Base-by-base conservation (phyloP, 2,888 invertebrate genomes). In the Apotomis capreana region DNA sequence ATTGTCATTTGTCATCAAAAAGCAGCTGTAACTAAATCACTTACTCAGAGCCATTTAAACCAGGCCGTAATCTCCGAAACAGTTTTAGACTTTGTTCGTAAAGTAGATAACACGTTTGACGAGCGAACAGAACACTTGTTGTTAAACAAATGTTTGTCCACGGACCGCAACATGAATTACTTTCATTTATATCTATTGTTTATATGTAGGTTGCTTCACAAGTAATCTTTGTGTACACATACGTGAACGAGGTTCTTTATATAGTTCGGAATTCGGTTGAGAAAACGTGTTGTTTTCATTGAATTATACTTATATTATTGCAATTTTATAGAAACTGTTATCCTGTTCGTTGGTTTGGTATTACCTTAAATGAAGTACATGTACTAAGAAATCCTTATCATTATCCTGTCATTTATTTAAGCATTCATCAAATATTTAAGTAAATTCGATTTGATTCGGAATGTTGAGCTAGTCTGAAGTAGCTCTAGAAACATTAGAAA, bases 161-260 rank as follows among this genome's bases (percentile, higher is more conserved):
- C 6, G 26, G 62, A 62, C 13, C 58, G 68, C 68, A 44, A 51
- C 67, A 63, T 51, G 51, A 62, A 59, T 72, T 68, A 72, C 68
- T 72, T 68, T 72, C 58, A 58, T 72, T 64, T 63, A 62, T 72
- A 54, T 71, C 71, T 63, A 68, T 72, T 72, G 72, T 68, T 62
- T 68, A n/a, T 68, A 72, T 68, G 62, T 68, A 59, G 68, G 72
- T 68, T 68, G 59, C 59, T 72, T 62, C 52, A 63, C 63, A 54
- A 54, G 37, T 68, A 59, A 68, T 68, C 58, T 59, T 63, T 72
- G 68, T 72, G 72, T 72, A 68, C 55, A 68, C 67, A 52, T 57
- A 62, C 61, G 46, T 8, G 51, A 68, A 61, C 55, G 61, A 44
- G 49, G 67, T 54, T 52, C 57, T 44, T 58, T 63, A 62, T 68